These are phyloP conservation scores for Drosophila saltans DNA, from an alignment of 1,140 invertebrate genomes.

Conservation along the genomic window DNA sequence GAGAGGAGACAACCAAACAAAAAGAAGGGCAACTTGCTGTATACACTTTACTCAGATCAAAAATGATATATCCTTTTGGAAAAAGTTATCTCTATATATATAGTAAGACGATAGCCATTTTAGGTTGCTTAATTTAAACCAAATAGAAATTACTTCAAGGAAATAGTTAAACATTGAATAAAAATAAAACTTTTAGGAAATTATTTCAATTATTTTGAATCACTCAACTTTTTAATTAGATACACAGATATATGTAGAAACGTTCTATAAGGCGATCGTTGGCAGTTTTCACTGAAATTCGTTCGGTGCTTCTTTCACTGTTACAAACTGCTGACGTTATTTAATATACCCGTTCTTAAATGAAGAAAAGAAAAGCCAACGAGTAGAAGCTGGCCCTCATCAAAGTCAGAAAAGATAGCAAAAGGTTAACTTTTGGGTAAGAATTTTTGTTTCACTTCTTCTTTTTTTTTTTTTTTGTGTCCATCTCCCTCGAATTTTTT, in stretches of 20 bases:
- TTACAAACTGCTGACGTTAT: background rate
- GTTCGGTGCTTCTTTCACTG: background rate
- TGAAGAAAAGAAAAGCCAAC: background rate
- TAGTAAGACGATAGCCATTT: too few relatives aligned
- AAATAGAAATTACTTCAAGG: too few relatives aligned
- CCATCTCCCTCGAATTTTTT: background rate
- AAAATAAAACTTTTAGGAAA: too few relatives aligned
- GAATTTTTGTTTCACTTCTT: slow-evolving; percentile 28
- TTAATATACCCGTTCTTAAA: background rate
- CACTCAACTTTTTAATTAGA: too few relatives aligned
- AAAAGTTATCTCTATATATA: too few relatives aligned
- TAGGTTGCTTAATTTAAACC: too few relatives aligned
- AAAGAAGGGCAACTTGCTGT: slow-evolving; percentile 20
- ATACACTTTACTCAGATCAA: background rate
- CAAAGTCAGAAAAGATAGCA: slow-evolving; percentile 55
- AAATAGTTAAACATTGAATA: too few relatives aligned
- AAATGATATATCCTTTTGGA: background rate
- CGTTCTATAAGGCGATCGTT: too few relatives aligned
- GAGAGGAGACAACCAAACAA: background rate
- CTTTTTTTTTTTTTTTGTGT: background rate
- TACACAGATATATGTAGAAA: too few relatives aligned
- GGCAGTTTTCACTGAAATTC: too few relatives aligned
- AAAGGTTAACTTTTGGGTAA: slow-evolving; percentile 38
- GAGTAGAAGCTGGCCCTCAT: slow-evolving; percentile 46
- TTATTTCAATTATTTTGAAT: too few relatives aligned